A percentile compares a stretch with the other conserved stretches of the same genome.
Evolutionary conservation across 1,140 invertebrate genomes (phyloP).

Genomic region (Ericerus pela): DNA sequence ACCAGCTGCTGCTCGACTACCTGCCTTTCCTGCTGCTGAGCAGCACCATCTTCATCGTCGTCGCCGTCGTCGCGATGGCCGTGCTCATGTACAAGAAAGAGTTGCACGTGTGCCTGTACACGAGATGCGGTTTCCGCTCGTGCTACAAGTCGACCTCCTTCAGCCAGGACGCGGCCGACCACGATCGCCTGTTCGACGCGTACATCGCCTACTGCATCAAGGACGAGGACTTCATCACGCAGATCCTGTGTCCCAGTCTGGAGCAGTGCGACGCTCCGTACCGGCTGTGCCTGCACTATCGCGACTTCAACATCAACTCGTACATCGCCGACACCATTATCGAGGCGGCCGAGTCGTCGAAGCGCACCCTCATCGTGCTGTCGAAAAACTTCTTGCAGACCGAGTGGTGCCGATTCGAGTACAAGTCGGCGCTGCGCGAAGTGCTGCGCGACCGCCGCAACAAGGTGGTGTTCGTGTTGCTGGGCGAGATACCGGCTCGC

Average conservation of each 20-base stretch:
- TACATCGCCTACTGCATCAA: constrained; percentile 82
- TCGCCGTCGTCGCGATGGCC: constrained; percentile 52
- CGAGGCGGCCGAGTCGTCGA: constrained; percentile 76
- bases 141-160: constrained; percentile 65
- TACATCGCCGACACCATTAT: constrained; percentile 77
- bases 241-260: constrained; percentile 64
- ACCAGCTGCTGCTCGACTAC: constrained; percentile 61
- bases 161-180: constrained; percentile 55
- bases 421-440: constrained; percentile 80
- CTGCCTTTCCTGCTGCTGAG: constrained; percentile 58
- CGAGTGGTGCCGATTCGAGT: constrained; percentile 87
- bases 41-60: constrained; percentile 52
- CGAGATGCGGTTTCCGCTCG: constrained; percentile 65
- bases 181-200: constrained; percentile 74
- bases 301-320: constrained; percentile 67
- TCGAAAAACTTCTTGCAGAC: constrained; percentile 86
- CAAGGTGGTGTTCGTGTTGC: constrained; percentile 67
- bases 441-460: constrained; percentile 57
- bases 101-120: constrained; percentile 71
- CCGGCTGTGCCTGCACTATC: constrained; percentile 68
- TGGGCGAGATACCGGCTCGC: constrained; percentile 64
- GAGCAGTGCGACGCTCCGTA: constrained; percentile 49
- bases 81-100: constrained; percentile 67
- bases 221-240: constrained; percentile 73
- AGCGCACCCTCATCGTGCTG: constrained; percentile 75